These are phyloP conservation scores for Hyla sarda DNA, from an alignment of 2,113 vertebrate species.

Conservation along the genomic window DNA sequence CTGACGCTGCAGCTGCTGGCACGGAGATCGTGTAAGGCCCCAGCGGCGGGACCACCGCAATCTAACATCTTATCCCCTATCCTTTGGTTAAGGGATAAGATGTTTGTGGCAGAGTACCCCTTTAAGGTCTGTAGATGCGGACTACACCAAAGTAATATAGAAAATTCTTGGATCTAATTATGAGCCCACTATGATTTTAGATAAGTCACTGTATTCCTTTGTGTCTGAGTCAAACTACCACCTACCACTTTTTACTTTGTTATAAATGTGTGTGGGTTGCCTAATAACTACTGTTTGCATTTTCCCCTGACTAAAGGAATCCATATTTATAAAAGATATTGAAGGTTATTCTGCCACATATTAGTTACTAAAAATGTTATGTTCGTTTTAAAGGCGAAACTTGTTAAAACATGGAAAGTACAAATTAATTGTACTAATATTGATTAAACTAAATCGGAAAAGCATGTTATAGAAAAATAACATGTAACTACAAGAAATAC, in stretches of 20 bases:
- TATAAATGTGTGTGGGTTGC: neutral
- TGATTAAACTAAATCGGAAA: neutral
- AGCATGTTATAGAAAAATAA: neutral
- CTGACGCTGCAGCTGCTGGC: too few relatives aligned
- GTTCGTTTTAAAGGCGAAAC: neutral
- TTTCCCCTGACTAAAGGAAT: neutral
- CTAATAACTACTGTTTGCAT: neutral
- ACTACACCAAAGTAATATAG: neutral
- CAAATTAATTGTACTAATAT: neutral
- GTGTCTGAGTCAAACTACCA: neutral
- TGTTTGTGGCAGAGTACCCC: too few relatives aligned
- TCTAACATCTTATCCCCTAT: too few relatives aligned
- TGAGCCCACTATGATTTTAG: neutral
- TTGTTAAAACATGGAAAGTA: neutral
- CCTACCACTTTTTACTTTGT: neutral
- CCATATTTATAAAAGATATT: neutral
- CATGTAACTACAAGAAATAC: neutral
- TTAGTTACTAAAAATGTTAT: neutral
- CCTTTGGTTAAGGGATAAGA: too few relatives aligned
- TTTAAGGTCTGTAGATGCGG: neutral
- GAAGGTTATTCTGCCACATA: neutral
- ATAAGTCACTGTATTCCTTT: neutral
- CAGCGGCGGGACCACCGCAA: too few relatives aligned
- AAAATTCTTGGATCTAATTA: neutral
- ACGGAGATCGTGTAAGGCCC: too few relatives aligned